phyloP scores from a whole-genome alignment of 1,140 invertebrate species.

The Drosophila bocki region DNA sequence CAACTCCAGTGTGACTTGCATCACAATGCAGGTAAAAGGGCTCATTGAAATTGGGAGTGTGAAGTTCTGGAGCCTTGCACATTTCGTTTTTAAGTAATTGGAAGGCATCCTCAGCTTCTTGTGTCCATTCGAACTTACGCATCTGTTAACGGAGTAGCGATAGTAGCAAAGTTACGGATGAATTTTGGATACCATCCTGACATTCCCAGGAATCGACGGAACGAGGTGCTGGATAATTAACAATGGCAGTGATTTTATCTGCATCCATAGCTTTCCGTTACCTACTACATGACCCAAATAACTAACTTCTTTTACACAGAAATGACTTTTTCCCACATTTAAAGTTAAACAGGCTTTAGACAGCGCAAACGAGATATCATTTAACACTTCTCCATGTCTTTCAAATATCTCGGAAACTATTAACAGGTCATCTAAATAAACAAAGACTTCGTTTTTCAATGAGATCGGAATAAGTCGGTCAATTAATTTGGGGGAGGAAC shows the following conservation, averaged over 20 bases:
- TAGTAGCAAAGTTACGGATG: conserved; percentile 14
- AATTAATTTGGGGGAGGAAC: conserved; percentile 15
- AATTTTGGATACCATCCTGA: conserved; percentile 22
- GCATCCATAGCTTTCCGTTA: conserved; percentile 8
- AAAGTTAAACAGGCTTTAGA: background rate
- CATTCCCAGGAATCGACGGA: conserved; percentile 19
- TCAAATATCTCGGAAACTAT: conserved; percentile 59
- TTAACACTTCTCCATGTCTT: conserved; percentile 5
- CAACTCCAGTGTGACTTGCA: conserved; percentile 18
- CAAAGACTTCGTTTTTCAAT: conserved; percentile 21
- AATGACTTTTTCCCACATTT: background rate
- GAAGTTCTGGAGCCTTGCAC: conserved; percentile 3
- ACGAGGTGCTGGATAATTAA: conserved; percentile 6
- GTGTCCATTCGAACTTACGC: background rate
- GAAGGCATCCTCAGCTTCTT: background rate
- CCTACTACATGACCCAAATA: background rate
- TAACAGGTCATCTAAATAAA: conserved; percentile 86
- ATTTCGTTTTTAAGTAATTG: conserved; percentile 1
- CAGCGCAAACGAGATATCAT: conserved; percentile 4
- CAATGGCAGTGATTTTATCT: conserved; percentile 9
- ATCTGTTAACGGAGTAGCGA: conserved; percentile 7
- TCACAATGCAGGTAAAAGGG: conserved; percentile 22
- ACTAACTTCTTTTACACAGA: conserved; percentile 4
- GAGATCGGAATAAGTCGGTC: conserved; percentile 20
- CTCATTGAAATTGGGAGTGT: background rate